phyloP scores from a whole-genome alignment of 92 coral and sea anemone genomes.

The Bergia sp. region DNA sequence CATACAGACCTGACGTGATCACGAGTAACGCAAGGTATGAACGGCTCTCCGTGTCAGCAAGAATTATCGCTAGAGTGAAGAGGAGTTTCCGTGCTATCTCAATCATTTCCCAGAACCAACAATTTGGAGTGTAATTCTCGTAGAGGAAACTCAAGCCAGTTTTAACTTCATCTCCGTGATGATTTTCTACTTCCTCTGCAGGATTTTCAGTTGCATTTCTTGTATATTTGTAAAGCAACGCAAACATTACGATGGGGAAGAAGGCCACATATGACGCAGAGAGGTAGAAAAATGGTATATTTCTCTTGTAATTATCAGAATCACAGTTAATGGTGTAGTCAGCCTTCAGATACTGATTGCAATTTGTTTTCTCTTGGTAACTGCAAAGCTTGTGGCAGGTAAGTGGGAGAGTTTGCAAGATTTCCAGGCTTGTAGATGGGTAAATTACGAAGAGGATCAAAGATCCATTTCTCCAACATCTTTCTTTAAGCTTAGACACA shows the following conservation, averaged over 20 bases:
- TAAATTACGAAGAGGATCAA: constrained; percentile 56
- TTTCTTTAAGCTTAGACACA: constrained; percentile 26
- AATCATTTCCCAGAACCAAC: constrained; percentile 75
- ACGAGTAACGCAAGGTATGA: constrained; percentile 55
- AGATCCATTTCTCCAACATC: constrained; percentile 47
- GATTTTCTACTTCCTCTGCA: neutral
- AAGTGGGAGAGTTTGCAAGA: constrained; percentile 49
- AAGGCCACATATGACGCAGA: constrained; percentile 18
- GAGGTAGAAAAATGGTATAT: constrained; percentile 15
- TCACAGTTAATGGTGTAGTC: constrained; percentile 62
- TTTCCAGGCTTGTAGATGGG: constrained; percentile 60
- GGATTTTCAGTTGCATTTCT: neutral
- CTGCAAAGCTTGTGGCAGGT: constrained; percentile 63
- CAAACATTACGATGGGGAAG: constrained; percentile 15
- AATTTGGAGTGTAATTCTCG: constrained; percentile 55
- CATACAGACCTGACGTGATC: constrained; percentile 55
- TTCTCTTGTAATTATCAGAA: constrained; percentile 49
- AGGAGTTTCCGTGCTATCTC: constrained; percentile 55
- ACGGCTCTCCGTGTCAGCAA: constrained; percentile 64
- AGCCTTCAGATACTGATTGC: constrained; percentile 55
- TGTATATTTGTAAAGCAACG: constrained; percentile 15
- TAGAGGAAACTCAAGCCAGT: constrained; percentile 58
- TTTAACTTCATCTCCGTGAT: constrained; percentile 30
- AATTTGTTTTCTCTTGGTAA: neutral
- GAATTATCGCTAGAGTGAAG: constrained; percentile 46